These are phyloP conservation scores for Eilema caniola DNA, from an alignment of 2,888 invertebrate genomes.

Conservation along the genomic window DNA sequence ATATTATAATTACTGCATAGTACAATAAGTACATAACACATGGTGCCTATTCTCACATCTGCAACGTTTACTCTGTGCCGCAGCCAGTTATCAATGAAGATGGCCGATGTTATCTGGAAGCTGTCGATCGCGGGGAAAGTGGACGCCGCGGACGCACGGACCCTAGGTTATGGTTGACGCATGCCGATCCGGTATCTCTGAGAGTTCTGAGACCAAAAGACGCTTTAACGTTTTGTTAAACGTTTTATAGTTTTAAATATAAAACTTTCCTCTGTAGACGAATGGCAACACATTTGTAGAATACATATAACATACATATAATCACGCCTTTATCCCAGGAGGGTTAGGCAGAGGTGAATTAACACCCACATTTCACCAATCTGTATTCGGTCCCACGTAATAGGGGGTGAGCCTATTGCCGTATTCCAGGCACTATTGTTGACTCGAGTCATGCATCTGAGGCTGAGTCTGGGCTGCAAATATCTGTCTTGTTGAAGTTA, in stretches of 20 bases:
- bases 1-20: too few species aligned
- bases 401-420: too few species aligned
- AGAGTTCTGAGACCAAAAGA: not conserved
- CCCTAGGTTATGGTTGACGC: slow-evolving; percentile 51
- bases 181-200: slow-evolving; percentile 16
- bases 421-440: too few species aligned
- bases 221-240: not conserved
- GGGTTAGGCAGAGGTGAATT: too few species aligned
- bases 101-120: slow-evolving; percentile 66
- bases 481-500: too few species aligned
- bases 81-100: slow-evolving; percentile 78
- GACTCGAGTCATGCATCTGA: too few species aligned
- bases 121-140: slow-evolving; percentile 62
- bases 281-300: too few species aligned
- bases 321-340: too few species aligned
- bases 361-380: too few species aligned
- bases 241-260: not conserved
- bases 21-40: not conserved
- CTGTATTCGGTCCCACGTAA: too few species aligned
- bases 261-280: not conserved
- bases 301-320: too few species aligned
- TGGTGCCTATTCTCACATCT: slow-evolving; percentile 42
- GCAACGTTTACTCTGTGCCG: slow-evolving; percentile 55
- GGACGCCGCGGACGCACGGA: slow-evolving; percentile 45
- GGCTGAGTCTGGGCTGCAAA: too few species aligned